Conservation (phyloP, 2,888 invertebrate species). For the Hedya salicella region DNA sequence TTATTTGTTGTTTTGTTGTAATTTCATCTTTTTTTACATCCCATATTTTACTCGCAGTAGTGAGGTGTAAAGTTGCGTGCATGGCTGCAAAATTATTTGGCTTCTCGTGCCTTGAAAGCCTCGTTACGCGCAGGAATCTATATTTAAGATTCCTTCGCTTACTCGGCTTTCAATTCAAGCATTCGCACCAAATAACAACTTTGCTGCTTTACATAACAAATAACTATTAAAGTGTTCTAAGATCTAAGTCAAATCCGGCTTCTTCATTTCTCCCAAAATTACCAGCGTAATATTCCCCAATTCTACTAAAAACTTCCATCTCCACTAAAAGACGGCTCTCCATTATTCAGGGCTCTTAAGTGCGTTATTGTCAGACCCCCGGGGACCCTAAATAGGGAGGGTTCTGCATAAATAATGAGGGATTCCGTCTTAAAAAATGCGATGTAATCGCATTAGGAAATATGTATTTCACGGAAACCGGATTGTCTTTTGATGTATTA, state of each 20-base stretch:
- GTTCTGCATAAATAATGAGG: constrained; percentile 33
- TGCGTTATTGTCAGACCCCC: constrained; percentile 36
- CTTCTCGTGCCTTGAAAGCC: no score
- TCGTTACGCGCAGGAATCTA: no score
- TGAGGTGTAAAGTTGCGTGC: no score
- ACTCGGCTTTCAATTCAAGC: no score
- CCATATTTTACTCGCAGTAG: no score
- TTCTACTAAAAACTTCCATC: constrained; percentile 34
- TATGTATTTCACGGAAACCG: constrained; percentile 30
- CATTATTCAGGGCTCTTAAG: constrained; percentile 42
- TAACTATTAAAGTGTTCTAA: neutral
- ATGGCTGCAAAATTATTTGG: no score
- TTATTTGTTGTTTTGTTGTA: no score
- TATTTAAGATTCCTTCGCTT: no score
- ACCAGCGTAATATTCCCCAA: constrained; percentile 7
- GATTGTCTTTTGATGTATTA: constrained; percentile 24
- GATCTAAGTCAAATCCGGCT: constrained; percentile 1
- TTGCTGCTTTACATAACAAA: no score
- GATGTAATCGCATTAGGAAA: constrained; percentile 35
- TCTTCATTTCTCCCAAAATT: constrained; percentile 22
- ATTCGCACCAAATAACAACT: no score
- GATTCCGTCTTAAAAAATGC: constrained; percentile 37
- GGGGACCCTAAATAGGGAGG: constrained; percentile 14
- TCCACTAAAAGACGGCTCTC: constrained; percentile 26
- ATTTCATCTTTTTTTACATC: no score